Evolutionary conservation across 1,140 invertebrate genomes (phyloP).

Genomic region (Acyrthosiphon pisum): DNA sequence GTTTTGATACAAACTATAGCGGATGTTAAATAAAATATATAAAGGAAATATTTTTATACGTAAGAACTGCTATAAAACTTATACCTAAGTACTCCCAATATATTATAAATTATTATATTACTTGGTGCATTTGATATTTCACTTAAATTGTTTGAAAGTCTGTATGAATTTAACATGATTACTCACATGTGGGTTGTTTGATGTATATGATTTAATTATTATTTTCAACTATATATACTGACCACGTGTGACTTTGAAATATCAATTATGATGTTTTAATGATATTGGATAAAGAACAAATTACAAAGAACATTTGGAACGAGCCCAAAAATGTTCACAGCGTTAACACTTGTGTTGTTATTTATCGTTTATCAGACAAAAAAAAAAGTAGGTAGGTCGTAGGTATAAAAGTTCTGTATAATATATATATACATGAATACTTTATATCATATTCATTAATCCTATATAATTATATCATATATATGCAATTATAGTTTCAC

Average conservation of each 20-base stretch:
- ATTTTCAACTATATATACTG: conserved; percentile 2
- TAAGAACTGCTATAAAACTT: not conserved
- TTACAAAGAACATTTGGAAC: conserved; percentile 19
- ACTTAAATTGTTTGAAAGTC: not conserved
- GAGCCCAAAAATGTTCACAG: not conserved
- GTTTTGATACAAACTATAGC: not conserved
- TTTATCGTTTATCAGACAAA: not conserved
- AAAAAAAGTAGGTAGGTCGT: not conserved
- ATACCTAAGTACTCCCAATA: not conserved
- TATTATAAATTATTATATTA: not conserved
- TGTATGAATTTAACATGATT: not conserved
- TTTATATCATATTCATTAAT: not conserved
- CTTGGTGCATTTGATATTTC: not conserved
- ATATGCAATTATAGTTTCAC: not conserved
- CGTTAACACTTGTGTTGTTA: not conserved
- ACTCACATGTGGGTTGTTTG: not conserved
- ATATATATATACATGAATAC: not conserved
- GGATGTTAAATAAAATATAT: not conserved
- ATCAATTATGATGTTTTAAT: conserved; percentile 47
- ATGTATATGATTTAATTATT: not conserved
- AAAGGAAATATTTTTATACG: not conserved
- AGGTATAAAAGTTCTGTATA: not conserved
- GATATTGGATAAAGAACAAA: conserved; percentile 52
- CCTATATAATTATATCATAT: not conserved
- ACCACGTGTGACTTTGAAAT: conserved; percentile 42